Evolutionary conservation across 1,140 invertebrate genomes (phyloP).

Genomic region (Drosophila baimaii): DNA sequence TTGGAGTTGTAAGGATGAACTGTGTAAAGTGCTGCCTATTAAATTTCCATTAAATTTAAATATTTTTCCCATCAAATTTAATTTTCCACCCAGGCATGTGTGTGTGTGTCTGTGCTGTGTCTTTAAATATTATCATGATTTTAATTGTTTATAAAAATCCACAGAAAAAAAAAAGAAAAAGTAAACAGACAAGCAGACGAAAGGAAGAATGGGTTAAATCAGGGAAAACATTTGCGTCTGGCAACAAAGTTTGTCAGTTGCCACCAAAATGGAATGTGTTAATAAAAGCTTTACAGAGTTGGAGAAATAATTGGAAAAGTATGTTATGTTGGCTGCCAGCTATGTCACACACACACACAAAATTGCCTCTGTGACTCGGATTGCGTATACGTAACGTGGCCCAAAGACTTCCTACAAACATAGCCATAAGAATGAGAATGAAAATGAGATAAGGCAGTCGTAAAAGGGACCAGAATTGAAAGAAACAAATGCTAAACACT

Average conservation of each 20-base stretch:
- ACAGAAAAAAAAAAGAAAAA: not conserved
- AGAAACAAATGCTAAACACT: conserved; percentile 32
- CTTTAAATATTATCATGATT: conserved; percentile 30
- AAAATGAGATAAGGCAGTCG: conserved; percentile 19
- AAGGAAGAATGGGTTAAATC: conserved; percentile 10
- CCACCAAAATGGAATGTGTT: conserved; percentile 42
- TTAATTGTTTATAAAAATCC: conserved; percentile 17
- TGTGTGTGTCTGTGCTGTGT: not conserved
- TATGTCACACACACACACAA: conserved; percentile 7
- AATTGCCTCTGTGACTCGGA: conserved; percentile 11
- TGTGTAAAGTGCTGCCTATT: not conserved
- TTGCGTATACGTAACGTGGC: conserved; percentile 39
- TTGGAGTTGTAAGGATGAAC: conserved; percentile 10
- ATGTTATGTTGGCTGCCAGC: conserved; percentile 30
- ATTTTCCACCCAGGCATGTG: not conserved
- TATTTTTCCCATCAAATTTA: conserved; percentile 6
- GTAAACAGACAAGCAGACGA: conserved; percentile 1
- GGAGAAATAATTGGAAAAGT: conserved; percentile 29
- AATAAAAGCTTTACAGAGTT: conserved; percentile 15
- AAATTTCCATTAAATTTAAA: conserved; percentile 27
- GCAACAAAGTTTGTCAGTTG: conserved; percentile 18
- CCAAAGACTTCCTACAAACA: not conserved
- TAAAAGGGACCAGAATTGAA: conserved; percentile 30
- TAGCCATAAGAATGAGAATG: not conserved
- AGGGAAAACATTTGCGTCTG: conserved; percentile 6